Conservation (phyloP, 2,113 vertebrate genomes). For the Rhadina sibilatrix region DNA sequence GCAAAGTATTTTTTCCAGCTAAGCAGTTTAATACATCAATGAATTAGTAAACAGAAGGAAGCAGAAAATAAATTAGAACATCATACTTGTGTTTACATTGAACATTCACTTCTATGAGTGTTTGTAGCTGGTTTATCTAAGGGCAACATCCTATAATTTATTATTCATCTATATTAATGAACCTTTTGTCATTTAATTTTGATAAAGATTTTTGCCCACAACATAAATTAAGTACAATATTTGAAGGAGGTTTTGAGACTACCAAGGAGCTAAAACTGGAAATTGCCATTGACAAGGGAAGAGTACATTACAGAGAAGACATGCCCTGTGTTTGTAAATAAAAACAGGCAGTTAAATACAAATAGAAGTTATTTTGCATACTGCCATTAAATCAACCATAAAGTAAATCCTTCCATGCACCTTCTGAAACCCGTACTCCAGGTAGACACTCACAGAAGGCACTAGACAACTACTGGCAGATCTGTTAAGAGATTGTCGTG, state of each 20-base stretch:
- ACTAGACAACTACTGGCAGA: not conserved
- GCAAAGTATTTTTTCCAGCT: not conserved
- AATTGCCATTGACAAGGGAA: not conserved
- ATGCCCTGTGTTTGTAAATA: not conserved
- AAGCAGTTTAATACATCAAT: slow-evolving; percentile 7
- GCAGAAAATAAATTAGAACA: slow-evolving; percentile 40
- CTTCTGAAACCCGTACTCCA: not conserved
- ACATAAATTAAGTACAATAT: not conserved
- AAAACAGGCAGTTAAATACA: not conserved
- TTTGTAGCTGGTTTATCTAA: slow-evolving; percentile 7
- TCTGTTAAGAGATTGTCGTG: not conserved
- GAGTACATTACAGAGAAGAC: not conserved
- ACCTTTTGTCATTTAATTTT: not conserved
- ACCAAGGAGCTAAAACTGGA: not conserved
- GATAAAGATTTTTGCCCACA: not conserved
- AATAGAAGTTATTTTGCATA: not conserved
- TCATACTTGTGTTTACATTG: slow-evolving; percentile 19
- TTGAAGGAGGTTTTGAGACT: not conserved
- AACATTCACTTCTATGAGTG: slow-evolving; percentile 1
- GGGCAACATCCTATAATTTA: not conserved
- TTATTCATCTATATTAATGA: slow-evolving; percentile 27
- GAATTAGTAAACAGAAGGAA: slow-evolving; percentile 47
- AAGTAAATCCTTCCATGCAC: not conserved
- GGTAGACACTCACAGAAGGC: not conserved
- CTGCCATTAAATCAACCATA: not conserved